Base-by-base conservation (phyloP, 1,140 invertebrate genomes). In the Diachasma alloeum region DNA sequence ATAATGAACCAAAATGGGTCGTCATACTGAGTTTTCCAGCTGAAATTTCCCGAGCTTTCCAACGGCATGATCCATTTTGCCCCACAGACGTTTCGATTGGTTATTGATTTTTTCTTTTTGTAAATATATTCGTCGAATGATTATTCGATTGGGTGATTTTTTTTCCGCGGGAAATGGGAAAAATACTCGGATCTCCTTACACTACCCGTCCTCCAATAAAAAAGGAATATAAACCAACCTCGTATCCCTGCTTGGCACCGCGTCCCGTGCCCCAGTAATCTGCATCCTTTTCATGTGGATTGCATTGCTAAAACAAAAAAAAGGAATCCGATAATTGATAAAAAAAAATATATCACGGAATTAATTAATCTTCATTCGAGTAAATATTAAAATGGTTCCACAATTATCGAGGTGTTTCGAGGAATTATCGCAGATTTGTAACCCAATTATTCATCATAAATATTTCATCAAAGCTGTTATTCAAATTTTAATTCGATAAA, bases 211-310 rank as follows among this genome's bases (percentile, higher is more conserved):
- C 8, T 48, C 9, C 6, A 17, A 53, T 42, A 10, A 71, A 68
- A 53, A 37, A 11, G 9, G 9, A 76, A 3, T 10, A 44, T 42
- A 37, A 39, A 83, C 87, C 88, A 83, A 90, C 88, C 86, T 91
- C 91, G 85, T 91, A 91, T 85, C 91, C 91, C 85, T 91, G 91
- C 82, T 91, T 91, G 71, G 89, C 82, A 79, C 89, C 89, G 56
- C 88, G 87, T 81, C 84, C 86, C 56, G 87, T 89, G 82, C 86
- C 90, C 88, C 83, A 89, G 79, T 91, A 91, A 81, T 91, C 91
- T 81, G 88, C 88, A 77, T 91, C 91, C 84, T 91, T 91, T 77
- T 88, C 90, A 81, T 91, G 91, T 39, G 89, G 88, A 78, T 90
- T 89, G 84, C 91, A 91, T 88, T 91, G 91, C 90, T 91, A 88